phyloP scores from a whole-genome alignment of 2,113 vertebrate genomes.

The Castor canadensis region DNA sequence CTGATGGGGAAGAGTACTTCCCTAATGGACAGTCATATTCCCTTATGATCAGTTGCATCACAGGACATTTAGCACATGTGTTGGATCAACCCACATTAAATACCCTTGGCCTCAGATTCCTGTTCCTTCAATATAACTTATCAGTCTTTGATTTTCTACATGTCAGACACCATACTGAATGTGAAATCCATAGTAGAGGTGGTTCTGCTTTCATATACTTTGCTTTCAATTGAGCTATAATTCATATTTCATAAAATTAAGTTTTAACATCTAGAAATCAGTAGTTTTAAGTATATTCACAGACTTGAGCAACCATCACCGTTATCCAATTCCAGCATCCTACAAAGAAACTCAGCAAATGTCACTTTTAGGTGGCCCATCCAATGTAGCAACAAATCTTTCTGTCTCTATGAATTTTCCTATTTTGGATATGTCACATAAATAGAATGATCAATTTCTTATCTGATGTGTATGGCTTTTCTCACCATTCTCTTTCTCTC shows the following conservation, averaged over 20 bases:
- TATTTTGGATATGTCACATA: background rate
- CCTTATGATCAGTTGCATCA: background rate
- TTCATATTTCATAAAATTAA: background rate
- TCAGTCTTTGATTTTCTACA: background rate
- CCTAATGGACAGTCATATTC: background rate
- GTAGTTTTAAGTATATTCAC: background rate
- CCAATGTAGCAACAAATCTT: background rate
- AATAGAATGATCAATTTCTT: background rate
- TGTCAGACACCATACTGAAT: background rate
- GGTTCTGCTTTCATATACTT: background rate
- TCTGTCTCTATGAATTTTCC: background rate
- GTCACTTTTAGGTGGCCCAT: background rate
- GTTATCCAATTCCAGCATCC: background rate
- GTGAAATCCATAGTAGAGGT: background rate
- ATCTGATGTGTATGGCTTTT: background rate
- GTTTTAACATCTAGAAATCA: background rate
- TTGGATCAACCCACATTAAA: background rate
- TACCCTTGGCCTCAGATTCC: background rate
- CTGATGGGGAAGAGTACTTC: background rate
- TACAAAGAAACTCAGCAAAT: background rate
- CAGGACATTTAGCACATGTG: background rate
- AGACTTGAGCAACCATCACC: background rate
- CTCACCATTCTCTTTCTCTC: too few species aligned
- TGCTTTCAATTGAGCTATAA: background rate
- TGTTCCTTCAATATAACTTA: background rate